These are phyloP conservation scores for Hirtodrosophila alboralis DNA, from an alignment of 2,888 invertebrate genomes.

Conservation along the genomic window DNA sequence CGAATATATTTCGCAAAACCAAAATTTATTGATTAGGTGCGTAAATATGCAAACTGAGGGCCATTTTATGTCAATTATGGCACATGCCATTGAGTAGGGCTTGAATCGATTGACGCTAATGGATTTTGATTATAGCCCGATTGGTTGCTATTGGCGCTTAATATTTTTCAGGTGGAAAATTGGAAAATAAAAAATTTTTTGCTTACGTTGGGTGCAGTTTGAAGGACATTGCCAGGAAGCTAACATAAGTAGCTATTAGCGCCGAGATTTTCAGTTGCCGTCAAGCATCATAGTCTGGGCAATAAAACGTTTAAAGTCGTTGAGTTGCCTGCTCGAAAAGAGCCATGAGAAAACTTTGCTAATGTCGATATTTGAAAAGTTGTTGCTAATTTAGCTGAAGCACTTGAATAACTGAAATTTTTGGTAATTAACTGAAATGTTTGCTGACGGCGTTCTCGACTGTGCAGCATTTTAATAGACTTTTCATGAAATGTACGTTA, in stretches of 20 bases:
- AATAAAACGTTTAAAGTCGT: constrained; percentile 60
- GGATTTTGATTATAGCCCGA: constrained; percentile 42
- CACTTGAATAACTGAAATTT: constrained; percentile 64
- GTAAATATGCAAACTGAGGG: constrained; percentile 51
- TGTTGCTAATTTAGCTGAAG: constrained; percentile 66
- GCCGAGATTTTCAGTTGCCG: constrained; percentile 20
- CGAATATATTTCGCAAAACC: constrained; percentile 15
- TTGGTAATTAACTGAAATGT: constrained; percentile 66
- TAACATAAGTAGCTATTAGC: constrained; percentile 25
- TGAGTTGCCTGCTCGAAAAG: constrained; percentile 29
- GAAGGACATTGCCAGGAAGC: not conserved
- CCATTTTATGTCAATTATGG: constrained; percentile 51
- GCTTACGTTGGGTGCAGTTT: constrained; percentile 40
- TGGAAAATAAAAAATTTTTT: constrained; percentile 34
- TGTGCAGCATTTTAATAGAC: constrained; percentile 58
- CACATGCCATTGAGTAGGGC: constrained; percentile 39
- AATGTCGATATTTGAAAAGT: constrained; percentile 77
- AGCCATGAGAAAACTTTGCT: constrained; percentile 49
- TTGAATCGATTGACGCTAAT: constrained; percentile 45
- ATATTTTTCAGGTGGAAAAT: constrained; percentile 27
- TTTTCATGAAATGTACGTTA: constrained; percentile 38
- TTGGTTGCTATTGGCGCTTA: constrained; percentile 18
- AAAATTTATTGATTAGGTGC: constrained; percentile 67
- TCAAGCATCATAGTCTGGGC: constrained; percentile 9
- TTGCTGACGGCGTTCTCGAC: constrained; percentile 24